A percentile compares a stretch with the other conserved stretches of the same genome.
These are phyloP conservation scores for Lepisosteus osseus DNA, from an alignment of 2,113 vertebrate genomes.

Conservation along the genomic window DNA sequence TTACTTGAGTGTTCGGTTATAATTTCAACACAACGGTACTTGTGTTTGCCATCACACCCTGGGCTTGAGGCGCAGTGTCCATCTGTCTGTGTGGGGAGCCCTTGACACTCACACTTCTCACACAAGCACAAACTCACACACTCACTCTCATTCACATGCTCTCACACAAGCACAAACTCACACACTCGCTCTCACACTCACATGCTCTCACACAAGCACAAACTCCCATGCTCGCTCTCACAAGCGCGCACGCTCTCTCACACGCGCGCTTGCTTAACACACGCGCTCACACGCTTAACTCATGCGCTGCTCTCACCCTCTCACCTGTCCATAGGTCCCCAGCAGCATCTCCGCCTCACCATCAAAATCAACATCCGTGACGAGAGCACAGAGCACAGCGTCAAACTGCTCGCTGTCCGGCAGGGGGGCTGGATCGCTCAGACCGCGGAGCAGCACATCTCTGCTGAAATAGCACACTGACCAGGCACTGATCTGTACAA, in stretches of 20 bases:
- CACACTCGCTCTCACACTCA: too few relatives aligned
- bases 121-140: too few relatives aligned
- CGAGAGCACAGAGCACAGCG: conserved; percentile 77
- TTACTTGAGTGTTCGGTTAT: too few relatives aligned
- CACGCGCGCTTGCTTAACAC: not conserved
- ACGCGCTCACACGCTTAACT: not conserved
- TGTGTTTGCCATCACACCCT: too few relatives aligned
- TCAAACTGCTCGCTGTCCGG: conserved; percentile 80
- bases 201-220: not conserved
- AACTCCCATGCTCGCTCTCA: not conserved
- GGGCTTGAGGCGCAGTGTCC: too few relatives aligned
- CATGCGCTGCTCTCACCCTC: not conserved
- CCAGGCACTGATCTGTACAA: not conserved
- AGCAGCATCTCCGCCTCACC: conserved; percentile 70
- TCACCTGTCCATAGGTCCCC: conserved; percentile 76
- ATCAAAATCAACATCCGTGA: conserved; percentile 82
- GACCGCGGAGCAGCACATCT: conserved; percentile 70
- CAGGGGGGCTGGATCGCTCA: conserved; percentile 65
- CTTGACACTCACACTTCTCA: too few relatives aligned
- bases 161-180: too few relatives aligned
- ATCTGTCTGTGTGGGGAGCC: too few relatives aligned
- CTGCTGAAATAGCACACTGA: conserved; percentile 48
- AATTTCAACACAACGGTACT: too few relatives aligned
- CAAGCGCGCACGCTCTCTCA: not conserved
- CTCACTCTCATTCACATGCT: too few relatives aligned